A percentile compares a stretch with the other conserved stretches of the same genome.
These are phyloP conservation scores for Rhea americana DNA, from an alignment of 2,113 vertebrate genomes.

Conservation along the genomic window DNA sequence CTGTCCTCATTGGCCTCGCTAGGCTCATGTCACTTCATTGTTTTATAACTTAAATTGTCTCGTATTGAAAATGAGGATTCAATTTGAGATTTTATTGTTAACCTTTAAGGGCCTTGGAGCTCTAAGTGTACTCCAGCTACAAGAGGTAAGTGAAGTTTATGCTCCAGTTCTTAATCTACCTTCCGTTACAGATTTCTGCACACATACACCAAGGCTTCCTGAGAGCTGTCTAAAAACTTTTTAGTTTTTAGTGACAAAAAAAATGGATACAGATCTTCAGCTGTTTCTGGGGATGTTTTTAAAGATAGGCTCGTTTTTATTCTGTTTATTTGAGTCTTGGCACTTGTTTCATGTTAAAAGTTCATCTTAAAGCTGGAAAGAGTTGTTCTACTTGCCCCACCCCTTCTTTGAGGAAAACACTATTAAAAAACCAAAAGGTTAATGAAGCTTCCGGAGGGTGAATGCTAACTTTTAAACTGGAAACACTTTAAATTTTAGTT, in stretches of 20 bases:
- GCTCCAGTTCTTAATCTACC: conserved; percentile 73
- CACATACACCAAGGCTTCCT: conserved; percentile 17
- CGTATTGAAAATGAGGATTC: conserved; percentile 79
- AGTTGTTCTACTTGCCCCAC: conserved; percentile 31
- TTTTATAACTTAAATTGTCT: conserved; percentile 80
- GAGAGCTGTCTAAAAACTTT: conserved; percentile 61
- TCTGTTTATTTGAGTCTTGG: conserved; percentile 46
- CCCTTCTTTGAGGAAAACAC: conserved; percentile 45
- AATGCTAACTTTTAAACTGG: conserved; percentile 56
- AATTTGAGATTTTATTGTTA: conserved; percentile 82
- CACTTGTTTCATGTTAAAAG: conserved; percentile 52
- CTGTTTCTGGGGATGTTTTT: conserved; percentile 11
- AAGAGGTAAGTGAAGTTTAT: conserved; percentile 77
- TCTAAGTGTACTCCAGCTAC: conserved; percentile 62
- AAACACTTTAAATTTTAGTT: conserved; percentile 60
- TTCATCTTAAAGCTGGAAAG: conserved; percentile 31
- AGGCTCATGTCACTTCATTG: conserved; percentile 78
- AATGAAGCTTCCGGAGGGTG: conserved; percentile 50
- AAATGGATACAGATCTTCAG: conserved; percentile 10
- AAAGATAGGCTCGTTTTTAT: conserved; percentile 49
- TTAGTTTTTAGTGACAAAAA: background rate
- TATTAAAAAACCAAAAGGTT: conserved; percentile 57
- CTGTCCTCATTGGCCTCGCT: conserved; percentile 78
- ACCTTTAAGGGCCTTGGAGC: conserved; percentile 80
- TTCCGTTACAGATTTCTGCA: conserved; percentile 70